A percentile compares a stretch with the other conserved stretches of the same genome.
Conservation (phyloP, 23 tunicate species). For the Halocynthia roretzi region DNA sequence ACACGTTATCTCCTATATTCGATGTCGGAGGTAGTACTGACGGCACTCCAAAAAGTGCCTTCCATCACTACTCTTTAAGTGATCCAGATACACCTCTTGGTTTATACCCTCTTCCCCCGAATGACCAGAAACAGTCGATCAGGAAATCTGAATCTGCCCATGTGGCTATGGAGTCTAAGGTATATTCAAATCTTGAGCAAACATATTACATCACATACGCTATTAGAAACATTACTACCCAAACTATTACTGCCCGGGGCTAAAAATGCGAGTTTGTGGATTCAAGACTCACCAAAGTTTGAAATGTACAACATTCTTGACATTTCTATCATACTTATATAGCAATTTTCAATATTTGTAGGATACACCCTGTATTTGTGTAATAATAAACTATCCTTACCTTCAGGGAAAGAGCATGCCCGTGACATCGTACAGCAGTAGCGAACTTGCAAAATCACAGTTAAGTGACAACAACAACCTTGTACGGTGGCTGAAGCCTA, state of each 20-base stretch:
- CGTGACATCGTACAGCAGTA: background rate
- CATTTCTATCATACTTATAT: too few species aligned
- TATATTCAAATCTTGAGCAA: background rate
- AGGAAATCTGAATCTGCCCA: background rate
- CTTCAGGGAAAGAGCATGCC: background rate
- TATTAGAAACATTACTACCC: too few species aligned
- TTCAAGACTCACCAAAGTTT: too few species aligned
- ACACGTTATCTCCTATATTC: constrained; percentile 39
- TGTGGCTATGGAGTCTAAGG: background rate
- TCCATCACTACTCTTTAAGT: background rate
- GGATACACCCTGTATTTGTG: too few species aligned
- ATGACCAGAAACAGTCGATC: background rate
- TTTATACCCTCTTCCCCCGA: background rate
- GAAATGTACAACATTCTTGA: too few species aligned
- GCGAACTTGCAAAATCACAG: background rate
- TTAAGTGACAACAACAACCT: background rate
- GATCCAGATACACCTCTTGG: background rate
- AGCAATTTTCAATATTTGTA: too few species aligned
- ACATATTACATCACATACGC: too few species aligned
- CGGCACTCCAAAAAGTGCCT: constrained; percentile 4
- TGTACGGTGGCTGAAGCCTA: background rate
- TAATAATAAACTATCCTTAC: background rate
- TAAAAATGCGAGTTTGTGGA: too few species aligned
- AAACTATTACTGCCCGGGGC: too few species aligned
- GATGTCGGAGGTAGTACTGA: background rate